These are phyloP conservation scores for Trichonephila inaurata DNA, from an alignment of 1,140 invertebrate species.

Conservation along the genomic window DNA sequence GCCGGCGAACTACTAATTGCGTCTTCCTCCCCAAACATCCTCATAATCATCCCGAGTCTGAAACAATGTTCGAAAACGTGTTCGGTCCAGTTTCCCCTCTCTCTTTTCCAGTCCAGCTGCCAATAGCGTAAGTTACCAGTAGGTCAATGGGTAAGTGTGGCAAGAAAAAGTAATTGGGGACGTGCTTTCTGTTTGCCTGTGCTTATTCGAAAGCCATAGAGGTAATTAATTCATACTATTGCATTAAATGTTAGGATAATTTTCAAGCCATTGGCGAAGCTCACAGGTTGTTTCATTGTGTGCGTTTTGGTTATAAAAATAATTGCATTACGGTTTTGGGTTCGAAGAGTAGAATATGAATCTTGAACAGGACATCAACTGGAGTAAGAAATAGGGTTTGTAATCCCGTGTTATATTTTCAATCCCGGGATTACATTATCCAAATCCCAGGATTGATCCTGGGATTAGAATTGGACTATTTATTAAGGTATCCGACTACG, in stretches of 20 bases:
- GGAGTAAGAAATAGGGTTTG: no score
- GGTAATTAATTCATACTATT: neutral
- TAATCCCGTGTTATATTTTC: no score
- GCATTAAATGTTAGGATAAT: neutral
- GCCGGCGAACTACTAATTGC: neutral
- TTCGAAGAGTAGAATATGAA: no score
- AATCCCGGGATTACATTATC: no score
- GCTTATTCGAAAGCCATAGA: neutral
- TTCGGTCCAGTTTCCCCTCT: neutral
- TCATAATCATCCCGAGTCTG: neutral
- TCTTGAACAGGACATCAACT: no score
- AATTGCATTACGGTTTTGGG: no score
- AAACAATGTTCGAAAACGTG: conserved; percentile 18
- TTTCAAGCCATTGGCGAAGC: neutral
- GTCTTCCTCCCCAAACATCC: neutral
- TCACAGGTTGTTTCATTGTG: neutral
- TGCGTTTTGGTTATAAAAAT: neutral
- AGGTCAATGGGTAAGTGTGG: conserved; percentile 55
- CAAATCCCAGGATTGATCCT: no score
- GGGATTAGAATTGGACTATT: no score
- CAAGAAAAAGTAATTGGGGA: conserved; percentile 49
- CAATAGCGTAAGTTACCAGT: conserved; percentile 8
- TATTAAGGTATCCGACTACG: no score
- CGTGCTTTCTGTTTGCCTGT: neutral
- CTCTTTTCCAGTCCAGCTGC: neutral